phyloP scores from a whole-genome alignment of 2,797 vertebrate genomes.

The Discoglossus pictus region DNA sequence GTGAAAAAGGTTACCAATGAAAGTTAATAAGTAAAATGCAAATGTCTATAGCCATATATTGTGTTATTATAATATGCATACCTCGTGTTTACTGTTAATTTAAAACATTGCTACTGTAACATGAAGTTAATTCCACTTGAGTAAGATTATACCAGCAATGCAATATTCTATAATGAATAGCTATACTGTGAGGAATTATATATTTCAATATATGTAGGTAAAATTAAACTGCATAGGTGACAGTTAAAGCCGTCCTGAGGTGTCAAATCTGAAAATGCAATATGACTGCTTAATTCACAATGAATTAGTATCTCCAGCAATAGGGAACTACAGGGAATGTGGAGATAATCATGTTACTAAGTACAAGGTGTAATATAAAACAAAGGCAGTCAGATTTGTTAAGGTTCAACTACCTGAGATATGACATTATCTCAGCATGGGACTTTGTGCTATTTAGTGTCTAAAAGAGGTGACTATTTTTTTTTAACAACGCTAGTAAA shows the following conservation, averaged over 20 bases:
- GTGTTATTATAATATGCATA: too few species aligned
- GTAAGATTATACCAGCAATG: too few species aligned
- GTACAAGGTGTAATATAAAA: conserved; percentile 1
- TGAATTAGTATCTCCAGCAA: conserved; percentile 34
- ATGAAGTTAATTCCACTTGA: too few species aligned
- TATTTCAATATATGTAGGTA: too few species aligned
- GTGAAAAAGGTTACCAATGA: too few species aligned
- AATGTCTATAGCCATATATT: too few species aligned
- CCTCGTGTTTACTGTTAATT: too few species aligned
- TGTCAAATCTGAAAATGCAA: conserved; percentile 25
- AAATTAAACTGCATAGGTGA: conserved; percentile 15
- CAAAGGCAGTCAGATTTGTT: conserved; percentile 19
- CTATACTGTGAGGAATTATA: too few species aligned
- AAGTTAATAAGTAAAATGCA: too few species aligned
- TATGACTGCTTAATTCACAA: conserved; percentile 31
- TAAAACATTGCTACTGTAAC: too few species aligned
- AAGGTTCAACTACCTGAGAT: conserved; percentile 17
- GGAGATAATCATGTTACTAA: conserved; percentile 20
- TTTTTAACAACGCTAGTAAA: conserved; percentile 24
- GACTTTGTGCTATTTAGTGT: not conserved
- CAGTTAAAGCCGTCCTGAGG: not conserved
- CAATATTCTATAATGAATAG: too few species aligned
- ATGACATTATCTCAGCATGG: conserved; percentile 41
- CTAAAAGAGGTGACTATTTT: not conserved
- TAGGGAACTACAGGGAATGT: conserved; percentile 14